Percentiles rank a stretch among this genome's conserved stretches.
Evolutionary conservation across 2,888 invertebrate genomes (phyloP).

Genomic region (Apodemia hepburni): DNA sequence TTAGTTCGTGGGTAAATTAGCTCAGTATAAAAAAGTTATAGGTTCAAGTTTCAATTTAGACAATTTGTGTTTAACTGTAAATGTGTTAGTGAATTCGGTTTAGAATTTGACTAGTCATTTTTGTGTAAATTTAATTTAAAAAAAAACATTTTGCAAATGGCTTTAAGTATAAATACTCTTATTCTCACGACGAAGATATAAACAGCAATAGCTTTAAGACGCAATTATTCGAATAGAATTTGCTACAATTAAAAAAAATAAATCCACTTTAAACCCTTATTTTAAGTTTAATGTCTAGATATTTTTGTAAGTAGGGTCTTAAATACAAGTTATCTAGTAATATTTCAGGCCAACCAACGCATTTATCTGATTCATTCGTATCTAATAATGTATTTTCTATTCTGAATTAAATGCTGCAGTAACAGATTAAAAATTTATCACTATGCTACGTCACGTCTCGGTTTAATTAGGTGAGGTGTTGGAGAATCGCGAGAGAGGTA

Average conservation of each 20-base stretch:
- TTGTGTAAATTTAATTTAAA: no score
- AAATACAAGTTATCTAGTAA: constrained; percentile 8
- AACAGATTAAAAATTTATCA: constrained; percentile 70
- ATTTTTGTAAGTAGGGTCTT: constrained; percentile 13
- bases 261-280: constrained; percentile 9
- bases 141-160: no score
- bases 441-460: constrained; percentile 63
- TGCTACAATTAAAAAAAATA: not conserved
- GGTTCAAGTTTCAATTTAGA: no score
- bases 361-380: constrained; percentile 21
- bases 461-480: constrained; percentile 68
- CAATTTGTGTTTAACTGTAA: no score
- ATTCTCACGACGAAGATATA: not conserved
- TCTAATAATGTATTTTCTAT: constrained; percentile 38
- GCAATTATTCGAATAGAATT: constrained; percentile 17
- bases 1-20: no score
- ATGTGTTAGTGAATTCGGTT: no score
- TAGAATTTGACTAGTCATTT: no score
- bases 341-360: constrained; percentile 15
- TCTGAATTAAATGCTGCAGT: constrained; percentile 47
- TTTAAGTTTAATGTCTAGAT: not conserved
- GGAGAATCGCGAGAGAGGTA: constrained; percentile 42
- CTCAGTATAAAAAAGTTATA: no score
- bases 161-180: no score
- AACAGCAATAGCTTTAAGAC: not conserved